Base-by-base conservation (phyloP, 2,888 invertebrate genomes). In the Chrysodeixis includens region DNA sequence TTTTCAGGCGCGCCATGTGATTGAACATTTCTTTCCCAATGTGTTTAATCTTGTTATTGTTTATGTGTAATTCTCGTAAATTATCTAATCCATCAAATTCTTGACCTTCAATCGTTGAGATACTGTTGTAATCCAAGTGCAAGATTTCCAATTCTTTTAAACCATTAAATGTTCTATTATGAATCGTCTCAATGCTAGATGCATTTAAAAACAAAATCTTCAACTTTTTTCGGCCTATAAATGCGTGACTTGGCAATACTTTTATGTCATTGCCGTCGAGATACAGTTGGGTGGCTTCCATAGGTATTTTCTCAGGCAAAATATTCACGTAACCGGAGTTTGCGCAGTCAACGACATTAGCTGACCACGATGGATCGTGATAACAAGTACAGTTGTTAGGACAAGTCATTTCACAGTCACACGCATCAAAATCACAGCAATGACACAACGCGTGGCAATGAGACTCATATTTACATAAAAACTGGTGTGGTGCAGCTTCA, bases 361-460 rank as follows among this genome's bases (percentile, higher is more conserved):
- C 97, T 53, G 97, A 96, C 97, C 98, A 98, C 26, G 97, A 97
- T 87, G 97, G 97, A 90, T 98, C 98, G 87, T 98, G 97, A 93
- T 98, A 98, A 91, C 98, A 98, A 62, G 97, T 97, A 92, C 98
- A 98, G 87, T 97, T 97, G 63, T 96, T 96, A 26, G 98, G 98
- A 86, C 98, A 98, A 58, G 97, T 98, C 97, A 98, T 98, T 95
- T 98, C 97, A 93, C 98, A 98, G 92, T 98, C 98, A 89, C 98
- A 98, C 40, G 98, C 98, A 85, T 98, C 98, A 88, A 98, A 98
- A 89, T 98, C 98, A 90, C 98, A 98, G 87, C 98, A 98, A 86
- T 98, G 97, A 88, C 98, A 98, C 73, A 97, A 92, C 6, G 98
- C 97, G 88, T 98, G 98, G 90, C 98, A 98, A 86, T 98, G 97